These are phyloP conservation scores for Nyctalus aviator DNA, from an alignment of 2,797 vertebrate genomes.

Conservation along the genomic window DNA sequence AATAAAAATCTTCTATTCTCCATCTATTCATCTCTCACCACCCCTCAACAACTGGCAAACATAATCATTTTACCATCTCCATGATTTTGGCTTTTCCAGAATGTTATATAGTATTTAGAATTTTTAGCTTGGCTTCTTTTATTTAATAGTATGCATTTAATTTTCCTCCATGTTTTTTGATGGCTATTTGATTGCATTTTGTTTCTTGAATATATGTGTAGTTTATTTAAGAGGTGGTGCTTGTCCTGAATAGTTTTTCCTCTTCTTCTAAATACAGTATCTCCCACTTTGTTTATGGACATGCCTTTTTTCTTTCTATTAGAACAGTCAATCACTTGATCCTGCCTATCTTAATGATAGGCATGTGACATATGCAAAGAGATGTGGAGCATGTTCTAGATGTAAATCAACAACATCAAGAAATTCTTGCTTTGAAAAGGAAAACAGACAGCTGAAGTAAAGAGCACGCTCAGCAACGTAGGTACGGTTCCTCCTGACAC, in stretches of 20 bases:
- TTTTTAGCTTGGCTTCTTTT: not conserved
- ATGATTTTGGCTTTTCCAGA: not conserved
- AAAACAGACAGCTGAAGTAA: not conserved
- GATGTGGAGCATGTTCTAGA: not conserved
- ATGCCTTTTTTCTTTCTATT: not conserved
- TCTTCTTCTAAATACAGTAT: not conserved
- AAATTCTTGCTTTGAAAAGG: not conserved
- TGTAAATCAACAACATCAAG: not conserved
- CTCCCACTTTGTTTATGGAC: not conserved
- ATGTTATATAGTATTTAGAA: not conserved
- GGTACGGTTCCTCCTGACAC: not conserved
- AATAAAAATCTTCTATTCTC: not conserved
- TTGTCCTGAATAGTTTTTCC: not conserved
- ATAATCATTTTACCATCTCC: not conserved
- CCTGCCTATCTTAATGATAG: not conserved
- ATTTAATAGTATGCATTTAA: not conserved
- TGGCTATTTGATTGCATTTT: not conserved
- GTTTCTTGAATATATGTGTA: not conserved
- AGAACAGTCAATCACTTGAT: not conserved
- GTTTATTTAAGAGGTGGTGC: not conserved
- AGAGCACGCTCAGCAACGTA: not conserved
- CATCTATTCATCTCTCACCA: not conserved
- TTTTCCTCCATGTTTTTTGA: not conserved
- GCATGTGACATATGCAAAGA: not conserved
- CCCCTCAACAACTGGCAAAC: not conserved